phyloP scores from a whole-genome alignment of 2,113 vertebrate genomes.

The Cephalopterus ornatus region DNA sequence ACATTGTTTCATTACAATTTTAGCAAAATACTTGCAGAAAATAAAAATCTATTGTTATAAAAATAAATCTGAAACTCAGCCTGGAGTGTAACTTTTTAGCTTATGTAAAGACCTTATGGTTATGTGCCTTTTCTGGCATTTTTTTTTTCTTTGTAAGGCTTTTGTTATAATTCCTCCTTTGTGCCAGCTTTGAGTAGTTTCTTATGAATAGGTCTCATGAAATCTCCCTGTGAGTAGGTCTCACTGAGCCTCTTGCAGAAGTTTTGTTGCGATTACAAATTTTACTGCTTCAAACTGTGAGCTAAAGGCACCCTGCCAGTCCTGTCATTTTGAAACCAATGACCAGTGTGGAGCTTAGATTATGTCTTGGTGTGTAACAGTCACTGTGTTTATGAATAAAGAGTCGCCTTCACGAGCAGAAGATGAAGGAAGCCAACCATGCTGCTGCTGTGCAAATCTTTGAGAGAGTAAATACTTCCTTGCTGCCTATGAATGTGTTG shows the following conservation, averaged over 20 bases:
- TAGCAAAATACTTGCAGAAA: neutral
- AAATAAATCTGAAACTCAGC: neutral
- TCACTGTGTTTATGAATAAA: conserved; percentile 66
- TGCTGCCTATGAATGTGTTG: conserved; percentile 90
- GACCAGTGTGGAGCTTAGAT: neutral
- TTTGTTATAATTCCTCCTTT: neutral
- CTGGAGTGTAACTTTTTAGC: neutral
- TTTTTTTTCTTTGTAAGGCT: neutral
- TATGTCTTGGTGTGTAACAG: neutral
- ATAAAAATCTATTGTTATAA: neutral
- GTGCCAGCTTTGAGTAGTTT: conserved; percentile 7
- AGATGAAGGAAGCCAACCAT: conserved; percentile 91
- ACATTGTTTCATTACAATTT: neutral
- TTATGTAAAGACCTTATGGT: neutral
- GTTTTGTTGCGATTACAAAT: neutral
- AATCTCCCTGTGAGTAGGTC: neutral
- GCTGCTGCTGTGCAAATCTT: conserved; percentile 91
- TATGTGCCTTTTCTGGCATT: neutral
- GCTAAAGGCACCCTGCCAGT: neutral
- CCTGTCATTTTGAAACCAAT: neutral
- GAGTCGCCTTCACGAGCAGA: conserved; percentile 89
- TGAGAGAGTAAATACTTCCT: conserved; percentile 85
- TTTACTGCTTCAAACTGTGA: neutral
- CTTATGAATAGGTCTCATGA: neutral
- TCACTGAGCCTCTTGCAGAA: neutral